Conservation (phyloP, 37 sponge, comb jelly and placozoan species). For the Eunapius fragilis region DNA sequence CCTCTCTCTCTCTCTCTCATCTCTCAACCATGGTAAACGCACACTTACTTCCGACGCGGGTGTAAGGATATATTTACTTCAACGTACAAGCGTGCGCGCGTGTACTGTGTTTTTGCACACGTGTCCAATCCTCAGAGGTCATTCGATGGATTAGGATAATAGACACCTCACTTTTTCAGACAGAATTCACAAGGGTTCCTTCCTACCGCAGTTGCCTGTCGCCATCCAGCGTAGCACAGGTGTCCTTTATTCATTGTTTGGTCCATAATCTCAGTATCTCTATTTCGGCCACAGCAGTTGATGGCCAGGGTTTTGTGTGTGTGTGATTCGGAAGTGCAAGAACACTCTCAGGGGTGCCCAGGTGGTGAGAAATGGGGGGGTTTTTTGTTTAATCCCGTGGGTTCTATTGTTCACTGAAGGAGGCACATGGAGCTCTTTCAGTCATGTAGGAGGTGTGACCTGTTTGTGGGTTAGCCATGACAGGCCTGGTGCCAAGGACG, state of each 20-base stretch:
- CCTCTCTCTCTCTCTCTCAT: too few species aligned
- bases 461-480: too few species aligned
- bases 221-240: not conserved
- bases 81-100: not conserved
- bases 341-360: not conserved
- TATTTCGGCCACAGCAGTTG: not conserved
- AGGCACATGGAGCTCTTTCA: not conserved
- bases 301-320: not conserved
- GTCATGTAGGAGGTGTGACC: too few species aligned
- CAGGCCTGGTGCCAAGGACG: too few species aligned
- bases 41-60: too few species aligned
- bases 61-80: too few species aligned
- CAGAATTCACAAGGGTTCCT: not conserved
- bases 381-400: not conserved
- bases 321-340: not conserved
- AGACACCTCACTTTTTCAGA: not conserved
- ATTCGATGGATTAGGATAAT: not conserved
- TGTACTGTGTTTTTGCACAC: not conserved
- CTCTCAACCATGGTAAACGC: too few species aligned
- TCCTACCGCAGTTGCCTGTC: not conserved
- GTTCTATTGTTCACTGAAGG: not conserved
- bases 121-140: not conserved
- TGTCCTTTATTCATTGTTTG: not conserved
- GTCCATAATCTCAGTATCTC: not conserved
- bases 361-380: not conserved